These are phyloP conservation scores for Limnephilus lunatus DNA, from an alignment of 2,888 invertebrate genomes.

Conservation along the genomic window DNA sequence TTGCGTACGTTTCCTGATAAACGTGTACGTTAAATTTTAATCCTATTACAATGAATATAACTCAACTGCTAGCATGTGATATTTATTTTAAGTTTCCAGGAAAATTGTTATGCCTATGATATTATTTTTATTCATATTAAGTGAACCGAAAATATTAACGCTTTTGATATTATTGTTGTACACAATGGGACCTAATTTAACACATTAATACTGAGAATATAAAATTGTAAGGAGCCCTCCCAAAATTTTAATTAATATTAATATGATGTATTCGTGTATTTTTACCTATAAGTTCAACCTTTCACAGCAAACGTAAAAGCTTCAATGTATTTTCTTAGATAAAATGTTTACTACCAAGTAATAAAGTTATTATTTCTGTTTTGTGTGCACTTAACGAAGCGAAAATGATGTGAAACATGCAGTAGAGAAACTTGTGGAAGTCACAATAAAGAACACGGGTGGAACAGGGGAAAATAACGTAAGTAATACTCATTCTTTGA, in stretches of 20 bases:
- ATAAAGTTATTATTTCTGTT: background rate
- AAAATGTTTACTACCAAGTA: no score
- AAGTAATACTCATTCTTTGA: background rate
- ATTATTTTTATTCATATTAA: background rate
- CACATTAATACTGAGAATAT: background rate
- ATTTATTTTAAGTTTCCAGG: background rate
- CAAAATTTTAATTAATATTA: no score
- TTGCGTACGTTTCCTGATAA: background rate
- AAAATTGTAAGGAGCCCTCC: background rate
- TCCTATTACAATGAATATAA: background rate
- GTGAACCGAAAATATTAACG: background rate
- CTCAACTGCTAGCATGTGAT: background rate
- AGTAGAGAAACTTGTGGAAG: background rate
- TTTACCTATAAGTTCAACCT: no score
- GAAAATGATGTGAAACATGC: background rate
- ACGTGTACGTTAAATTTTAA: background rate
- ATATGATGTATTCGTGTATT: no score
- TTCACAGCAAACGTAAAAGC: no score
- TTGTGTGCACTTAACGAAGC: background rate
- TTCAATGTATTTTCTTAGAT: no score
- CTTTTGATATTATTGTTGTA: background rate
- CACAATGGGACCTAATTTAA: background rate
- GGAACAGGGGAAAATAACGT: background rate
- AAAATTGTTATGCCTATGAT: background rate
- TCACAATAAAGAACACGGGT: background rate